Percentiles rank a stretch among this genome's conserved stretches.
Evolutionary conservation across 2,113 vertebrate species (phyloP).

Genomic region (Myotis lucifugus): DNA sequence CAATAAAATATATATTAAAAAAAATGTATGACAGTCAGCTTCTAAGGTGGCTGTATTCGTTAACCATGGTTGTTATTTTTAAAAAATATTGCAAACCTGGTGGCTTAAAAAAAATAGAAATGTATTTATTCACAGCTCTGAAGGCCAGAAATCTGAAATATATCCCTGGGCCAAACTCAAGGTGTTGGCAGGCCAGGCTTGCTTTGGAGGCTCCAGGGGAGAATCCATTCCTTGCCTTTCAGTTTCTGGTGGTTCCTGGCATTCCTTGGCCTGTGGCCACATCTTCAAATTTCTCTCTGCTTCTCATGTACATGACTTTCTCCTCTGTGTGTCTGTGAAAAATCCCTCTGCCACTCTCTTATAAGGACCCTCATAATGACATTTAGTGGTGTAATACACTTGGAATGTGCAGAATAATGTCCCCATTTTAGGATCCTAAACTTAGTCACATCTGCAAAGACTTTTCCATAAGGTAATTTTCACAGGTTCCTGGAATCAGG

Average conservation of each 20-base stretch:
- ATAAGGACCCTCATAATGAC: not conserved
- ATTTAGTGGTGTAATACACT: not conserved
- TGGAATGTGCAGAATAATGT: not conserved
- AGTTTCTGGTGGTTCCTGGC: not conserved
- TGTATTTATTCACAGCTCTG: not conserved
- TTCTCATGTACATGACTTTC: not conserved
- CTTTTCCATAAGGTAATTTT: not conserved
- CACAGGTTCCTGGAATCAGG: not conserved
- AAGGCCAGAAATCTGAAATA: slow-evolving; percentile 5
- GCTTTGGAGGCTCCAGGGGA: not conserved
- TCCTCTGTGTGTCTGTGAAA: not conserved
- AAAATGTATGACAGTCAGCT: not conserved
- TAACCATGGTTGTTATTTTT: too few relatives aligned
- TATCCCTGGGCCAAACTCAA: not conserved
- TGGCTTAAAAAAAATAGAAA: not conserved
- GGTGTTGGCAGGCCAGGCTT: not conserved
- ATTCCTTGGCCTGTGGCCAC: not conserved
- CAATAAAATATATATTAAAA: too few relatives aligned
- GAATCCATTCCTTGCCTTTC: not conserved
- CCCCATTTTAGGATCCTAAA: not conserved
- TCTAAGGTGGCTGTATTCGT: too few relatives aligned
- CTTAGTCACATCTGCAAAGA: not conserved
- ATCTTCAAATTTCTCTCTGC: not conserved
- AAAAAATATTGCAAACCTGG: not conserved
- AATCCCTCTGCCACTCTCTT: not conserved